These are phyloP conservation scores for Eulemur macaco DNA, from an alignment of 2,113 vertebrate species.

Conservation along the genomic window DNA sequence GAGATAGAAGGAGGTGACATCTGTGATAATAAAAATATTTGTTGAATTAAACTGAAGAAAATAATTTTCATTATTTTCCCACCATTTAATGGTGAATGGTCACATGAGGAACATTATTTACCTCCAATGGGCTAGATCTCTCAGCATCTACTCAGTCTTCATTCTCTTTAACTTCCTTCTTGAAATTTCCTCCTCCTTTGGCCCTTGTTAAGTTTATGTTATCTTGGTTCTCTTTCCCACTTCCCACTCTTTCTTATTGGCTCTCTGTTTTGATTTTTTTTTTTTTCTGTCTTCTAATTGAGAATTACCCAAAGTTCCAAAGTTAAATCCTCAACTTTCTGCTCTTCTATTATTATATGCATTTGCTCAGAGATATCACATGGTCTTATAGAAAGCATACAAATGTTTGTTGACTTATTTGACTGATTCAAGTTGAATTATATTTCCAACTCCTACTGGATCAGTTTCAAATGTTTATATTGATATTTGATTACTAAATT, in stretches of 20 bases:
- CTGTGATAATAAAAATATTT: neutral
- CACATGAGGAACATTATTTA: neutral
- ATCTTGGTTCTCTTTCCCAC: neutral
- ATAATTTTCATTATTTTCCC: neutral
- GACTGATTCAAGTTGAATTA: neutral
- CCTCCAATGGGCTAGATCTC: neutral
- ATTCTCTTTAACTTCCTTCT: constrained; percentile 38
- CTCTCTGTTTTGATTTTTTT: neutral
- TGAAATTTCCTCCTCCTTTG: neutral
- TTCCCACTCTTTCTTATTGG: neutral
- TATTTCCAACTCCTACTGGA: neutral
- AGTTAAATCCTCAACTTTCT: neutral
- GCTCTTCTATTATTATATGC: neutral
- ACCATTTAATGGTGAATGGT: neutral
- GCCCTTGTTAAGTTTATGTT: neutral
- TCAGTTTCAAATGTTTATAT: neutral
- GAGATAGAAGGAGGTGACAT: neutral
- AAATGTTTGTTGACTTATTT: neutral
- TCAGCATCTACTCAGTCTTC: neutral
- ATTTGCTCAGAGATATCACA: neutral
- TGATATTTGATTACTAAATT: neutral
- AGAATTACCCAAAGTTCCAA: neutral
- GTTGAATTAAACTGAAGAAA: constrained; percentile 32
- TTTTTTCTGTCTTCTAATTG: neutral
- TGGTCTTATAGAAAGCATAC: neutral